Evolutionary conservation across 64 coral and sea anemone species (phyloP), one percentile per base, ranked within the genome.

Genomic region (Pachyseris speciosa): DNA sequence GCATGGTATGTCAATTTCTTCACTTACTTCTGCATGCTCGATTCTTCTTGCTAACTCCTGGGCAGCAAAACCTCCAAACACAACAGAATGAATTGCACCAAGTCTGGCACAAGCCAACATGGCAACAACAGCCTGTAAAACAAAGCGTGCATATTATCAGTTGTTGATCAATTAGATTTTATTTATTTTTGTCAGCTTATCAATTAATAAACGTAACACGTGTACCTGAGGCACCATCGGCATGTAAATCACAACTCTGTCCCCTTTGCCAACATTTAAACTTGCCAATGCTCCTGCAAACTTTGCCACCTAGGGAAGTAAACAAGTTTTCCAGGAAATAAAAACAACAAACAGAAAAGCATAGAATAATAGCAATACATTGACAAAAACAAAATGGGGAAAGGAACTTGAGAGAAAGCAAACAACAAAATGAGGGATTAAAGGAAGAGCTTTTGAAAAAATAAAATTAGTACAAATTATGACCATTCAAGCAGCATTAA

Each of bases 31-130:
- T 9, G 96, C 96, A 80, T 98, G 96, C 84, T 98, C 93, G 37
- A 98, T 98, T 52, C 96, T 80, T 42, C 96, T 95, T 74, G 93
- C 96, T 6, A 98, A 83, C 61, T 98, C 96, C 31, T 94, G 73
- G 0, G 96, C 89, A 79, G 96, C 93, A 87, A 98, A 98, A 11
- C 96, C 93, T 7, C 96, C 96, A 93, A 98, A 98, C 7, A 98
- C 96, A 9, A 98, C 93, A 19, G 96, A 98, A 71, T 98, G 96
- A 12, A 98, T 55, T 41, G 96, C 96, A 60, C 96, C 96, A 83
- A 98, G 83, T 19, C 96, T 75, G 13, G 93, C 90, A 90, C 96
- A 98, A 64, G 96, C 89, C 68, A 98, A 90, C 96, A 98, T 98
- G 16, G 96, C 90, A 59, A 98, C 67, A 29, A 98, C 86, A 37